Evolutionary conservation across 2,888 invertebrate species (phyloP).

Genomic region (Sepioteuthis lessoniana): DNA sequence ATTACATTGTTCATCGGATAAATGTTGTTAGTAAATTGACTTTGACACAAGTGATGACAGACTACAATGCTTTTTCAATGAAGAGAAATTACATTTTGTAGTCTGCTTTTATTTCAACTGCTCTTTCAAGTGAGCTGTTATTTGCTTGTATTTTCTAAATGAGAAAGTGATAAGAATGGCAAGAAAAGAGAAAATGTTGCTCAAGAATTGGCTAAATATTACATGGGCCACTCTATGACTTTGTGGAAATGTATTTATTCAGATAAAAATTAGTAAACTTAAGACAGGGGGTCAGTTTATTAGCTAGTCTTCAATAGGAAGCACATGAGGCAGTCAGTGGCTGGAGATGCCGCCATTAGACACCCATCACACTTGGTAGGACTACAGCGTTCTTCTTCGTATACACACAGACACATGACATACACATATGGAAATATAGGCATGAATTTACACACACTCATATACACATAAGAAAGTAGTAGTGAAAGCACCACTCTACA

Average conservation of each 20-base stretch:
- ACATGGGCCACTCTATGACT: not conserved
- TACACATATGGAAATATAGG: not conserved
- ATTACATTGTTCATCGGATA: not conserved
- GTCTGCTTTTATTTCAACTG: not conserved
- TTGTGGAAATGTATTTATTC: not conserved
- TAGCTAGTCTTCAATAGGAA: not conserved
- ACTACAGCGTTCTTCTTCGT: not conserved
- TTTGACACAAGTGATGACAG: not conserved
- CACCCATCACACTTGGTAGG: conserved; percentile 33
- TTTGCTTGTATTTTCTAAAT: not conserved
- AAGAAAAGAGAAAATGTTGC: not conserved
- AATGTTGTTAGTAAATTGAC: not conserved
- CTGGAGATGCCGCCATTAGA: conserved; percentile 33
- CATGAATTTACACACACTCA: not conserved
- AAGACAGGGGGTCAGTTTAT: not conserved
- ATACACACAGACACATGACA: not conserved
- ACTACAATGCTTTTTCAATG: not conserved
- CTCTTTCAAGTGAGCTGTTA: not conserved
- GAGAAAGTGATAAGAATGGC: not conserved
- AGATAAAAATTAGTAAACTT: not conserved
- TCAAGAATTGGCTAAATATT: not conserved
- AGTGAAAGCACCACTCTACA: not conserved
- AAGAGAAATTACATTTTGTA: not conserved
- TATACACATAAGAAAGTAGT: not conserved
- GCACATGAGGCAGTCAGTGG: not conserved